phyloP scores from a whole-genome alignment of 1,140 invertebrate species.

The Anastatus disparis region DNA sequence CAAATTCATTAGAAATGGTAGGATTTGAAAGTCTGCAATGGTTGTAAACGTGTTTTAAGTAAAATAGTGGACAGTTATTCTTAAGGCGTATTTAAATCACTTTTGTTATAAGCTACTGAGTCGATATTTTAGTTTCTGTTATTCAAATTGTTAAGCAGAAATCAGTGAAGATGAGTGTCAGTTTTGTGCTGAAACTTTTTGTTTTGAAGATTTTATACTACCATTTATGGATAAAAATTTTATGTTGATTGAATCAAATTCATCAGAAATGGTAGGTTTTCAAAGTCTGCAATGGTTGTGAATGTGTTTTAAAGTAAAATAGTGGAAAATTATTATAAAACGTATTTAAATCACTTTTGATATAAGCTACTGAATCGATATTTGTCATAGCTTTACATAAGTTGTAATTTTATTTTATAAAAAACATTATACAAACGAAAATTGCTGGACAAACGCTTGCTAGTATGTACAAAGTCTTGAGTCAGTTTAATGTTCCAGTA shows the following conservation, averaged over 20 bases:
- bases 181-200: conserved; percentile 81
- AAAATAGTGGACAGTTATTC: conserved; percentile 76
- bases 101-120: conserved; percentile 66
- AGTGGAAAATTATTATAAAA: conserved; percentile 72
- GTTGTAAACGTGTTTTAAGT: conserved; percentile 75
- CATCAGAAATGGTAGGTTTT: conserved; percentile 74
- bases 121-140: conserved; percentile 72
- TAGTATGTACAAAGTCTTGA: conserved; percentile 72
- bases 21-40: conserved; percentile 73
- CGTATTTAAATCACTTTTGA: conserved; percentile 59
- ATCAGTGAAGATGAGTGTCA: conserved; percentile 79
- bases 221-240: conserved; percentile 86
- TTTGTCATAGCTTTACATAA: conserved; percentile 80
- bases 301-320: conserved; percentile 78
- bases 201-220: conserved; percentile 89
- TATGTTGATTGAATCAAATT: conserved; percentile 78
- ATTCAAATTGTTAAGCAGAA: conserved; percentile 76
- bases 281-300: conserved; percentile 56
- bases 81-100: conserved; percentile 51
- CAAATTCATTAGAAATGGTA: conserved; percentile 74
- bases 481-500: conserved; percentile 73
- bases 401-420: conserved; percentile 77
- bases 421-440: conserved; percentile 82
- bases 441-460: conserved; percentile 83
- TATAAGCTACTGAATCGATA: conserved; percentile 64